Evolutionary conservation across 2,888 invertebrate genomes (phyloP).

Genomic region (Aporophyla lueneburgensis): DNA sequence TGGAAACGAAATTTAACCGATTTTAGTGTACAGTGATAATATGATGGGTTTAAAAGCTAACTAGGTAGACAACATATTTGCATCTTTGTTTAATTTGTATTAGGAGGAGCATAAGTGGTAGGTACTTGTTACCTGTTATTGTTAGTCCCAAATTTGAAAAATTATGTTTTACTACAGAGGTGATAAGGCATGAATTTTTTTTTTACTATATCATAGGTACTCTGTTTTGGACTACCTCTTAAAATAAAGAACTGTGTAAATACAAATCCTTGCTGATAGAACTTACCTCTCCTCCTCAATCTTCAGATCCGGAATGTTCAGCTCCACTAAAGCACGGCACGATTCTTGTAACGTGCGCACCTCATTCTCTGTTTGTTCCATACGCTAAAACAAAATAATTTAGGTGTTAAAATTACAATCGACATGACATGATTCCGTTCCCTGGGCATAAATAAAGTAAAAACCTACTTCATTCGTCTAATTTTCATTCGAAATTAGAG

Average conservation of each 20-base stretch:
- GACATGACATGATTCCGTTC: not conserved
- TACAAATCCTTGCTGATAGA: not conserved
- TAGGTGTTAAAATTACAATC: not conserved
- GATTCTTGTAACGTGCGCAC: slow-evolving; percentile 93
- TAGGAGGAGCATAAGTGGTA: too few relatives aligned
- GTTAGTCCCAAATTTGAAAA: not conserved
- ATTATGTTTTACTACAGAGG: too few relatives aligned
- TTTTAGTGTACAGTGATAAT: too few relatives aligned
- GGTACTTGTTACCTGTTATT: too few relatives aligned
- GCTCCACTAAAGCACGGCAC: slow-evolving; percentile 91
- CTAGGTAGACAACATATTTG: too few relatives aligned
- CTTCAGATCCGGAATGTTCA: slow-evolving; percentile 86
- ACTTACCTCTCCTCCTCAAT: slow-evolving; percentile 85
- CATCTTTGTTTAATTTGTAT: too few relatives aligned
- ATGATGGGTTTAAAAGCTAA: too few relatives aligned
- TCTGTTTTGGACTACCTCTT: not conserved
- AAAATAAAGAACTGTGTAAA: not conserved
- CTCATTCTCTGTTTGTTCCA: slow-evolving; percentile 94
- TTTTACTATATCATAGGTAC: not conserved
- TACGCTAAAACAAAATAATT: slow-evolving; percentile 85
- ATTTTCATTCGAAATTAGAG: not conserved
- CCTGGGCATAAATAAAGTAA: not conserved
- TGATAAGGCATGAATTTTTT: too few relatives aligned
- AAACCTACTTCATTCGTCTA: not conserved
- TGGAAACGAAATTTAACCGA: too few relatives aligned